A percentile compares a stretch with the other conserved stretches of the same genome.
Evolutionary conservation across 2,888 invertebrate species (phyloP).

Genomic region (Horisme vitalbata): DNA sequence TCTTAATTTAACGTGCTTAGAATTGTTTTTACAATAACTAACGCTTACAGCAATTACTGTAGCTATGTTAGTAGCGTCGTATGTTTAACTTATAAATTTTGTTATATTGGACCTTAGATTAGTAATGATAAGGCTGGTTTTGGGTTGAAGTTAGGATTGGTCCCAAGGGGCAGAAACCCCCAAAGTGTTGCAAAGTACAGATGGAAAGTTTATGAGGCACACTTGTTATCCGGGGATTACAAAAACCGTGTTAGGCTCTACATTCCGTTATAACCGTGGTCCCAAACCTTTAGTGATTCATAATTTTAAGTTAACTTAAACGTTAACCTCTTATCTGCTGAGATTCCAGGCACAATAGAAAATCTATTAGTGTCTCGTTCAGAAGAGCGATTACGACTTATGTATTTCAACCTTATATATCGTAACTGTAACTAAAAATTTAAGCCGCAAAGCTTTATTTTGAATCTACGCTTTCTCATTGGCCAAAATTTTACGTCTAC

Average conservation of each 20-base stretch:
- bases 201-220: slow-evolving; percentile 76
- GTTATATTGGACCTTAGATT: slow-evolving; percentile 32
- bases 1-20: slow-evolving; percentile 8
- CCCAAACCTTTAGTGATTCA: too few relatives aligned
- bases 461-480: too few relatives aligned
- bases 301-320: too few relatives aligned
- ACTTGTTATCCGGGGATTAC: slow-evolving; percentile 75
- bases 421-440: too few relatives aligned
- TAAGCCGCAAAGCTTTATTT: too few relatives aligned
- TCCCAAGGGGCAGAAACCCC: slow-evolving; percentile 67
- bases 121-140: slow-evolving; percentile 43
- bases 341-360: too few relatives aligned
- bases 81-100: slow-evolving; percentile 23
- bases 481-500: too few relatives aligned
- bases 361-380: too few relatives aligned
- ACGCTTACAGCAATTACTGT: slow-evolving; percentile 44
- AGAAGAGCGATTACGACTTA: too few relatives aligned
- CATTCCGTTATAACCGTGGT: background rate
- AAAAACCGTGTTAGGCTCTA: slow-evolving; percentile 64
- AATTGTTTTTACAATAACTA: slow-evolving; percentile 32
- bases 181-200: slow-evolving; percentile 73
- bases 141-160: slow-evolving; percentile 53
- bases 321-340: too few relatives aligned
- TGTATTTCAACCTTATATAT: too few relatives aligned
- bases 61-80: slow-evolving; percentile 36